These are phyloP conservation scores for Drosophila mayaguana DNA, from an alignment of 2,888 invertebrate genomes.

Conservation along the genomic window DNA sequence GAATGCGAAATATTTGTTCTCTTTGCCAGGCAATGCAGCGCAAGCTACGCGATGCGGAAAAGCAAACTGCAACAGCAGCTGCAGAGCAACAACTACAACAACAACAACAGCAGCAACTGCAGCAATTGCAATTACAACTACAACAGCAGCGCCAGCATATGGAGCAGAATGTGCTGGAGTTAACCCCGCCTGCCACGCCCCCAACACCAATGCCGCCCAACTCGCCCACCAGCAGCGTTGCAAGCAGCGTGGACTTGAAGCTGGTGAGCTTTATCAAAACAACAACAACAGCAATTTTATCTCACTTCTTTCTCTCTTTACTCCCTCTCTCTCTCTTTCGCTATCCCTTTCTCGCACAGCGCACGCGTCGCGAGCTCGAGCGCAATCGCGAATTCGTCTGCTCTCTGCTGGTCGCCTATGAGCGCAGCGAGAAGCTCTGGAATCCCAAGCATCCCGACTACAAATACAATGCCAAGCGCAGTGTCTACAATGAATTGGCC, in stretches of 20 bases:
- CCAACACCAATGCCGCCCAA: conserved; percentile 65
- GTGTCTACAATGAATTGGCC: conserved; percentile 70
- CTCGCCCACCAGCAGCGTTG: conserved; percentile 66
- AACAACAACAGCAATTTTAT: not conserved
- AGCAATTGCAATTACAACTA: conserved; percentile 27
- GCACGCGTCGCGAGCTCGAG: conserved; percentile 68
- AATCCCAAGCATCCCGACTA: conserved; percentile 80
- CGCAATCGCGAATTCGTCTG: conserved; percentile 72
- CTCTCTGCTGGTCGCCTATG: conserved; percentile 72
- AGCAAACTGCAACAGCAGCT: conserved; percentile 34
- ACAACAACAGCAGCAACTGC: conserved; percentile 11
- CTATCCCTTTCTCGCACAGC: conserved; percentile 29
- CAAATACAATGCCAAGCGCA: conserved; percentile 78
- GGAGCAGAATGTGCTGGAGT: conserved; percentile 56
- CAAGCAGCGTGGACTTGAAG: conserved; percentile 61
- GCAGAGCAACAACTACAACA: conserved; percentile 12
- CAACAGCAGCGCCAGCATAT: conserved; percentile 23
- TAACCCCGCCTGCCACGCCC: conserved; percentile 72
- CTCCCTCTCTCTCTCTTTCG: not conserved
- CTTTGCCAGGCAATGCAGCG: conserved; percentile 68
- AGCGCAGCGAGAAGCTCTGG: conserved; percentile 77
- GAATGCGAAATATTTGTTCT: conserved; percentile 42
- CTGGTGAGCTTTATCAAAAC: conserved; percentile 50
- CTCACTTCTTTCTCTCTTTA: not conserved
- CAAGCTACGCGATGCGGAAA: conserved; percentile 58